These are phyloP conservation scores for Fregetta grallaria DNA, from an alignment of 2,113 vertebrate species.

Conservation along the genomic window DNA sequence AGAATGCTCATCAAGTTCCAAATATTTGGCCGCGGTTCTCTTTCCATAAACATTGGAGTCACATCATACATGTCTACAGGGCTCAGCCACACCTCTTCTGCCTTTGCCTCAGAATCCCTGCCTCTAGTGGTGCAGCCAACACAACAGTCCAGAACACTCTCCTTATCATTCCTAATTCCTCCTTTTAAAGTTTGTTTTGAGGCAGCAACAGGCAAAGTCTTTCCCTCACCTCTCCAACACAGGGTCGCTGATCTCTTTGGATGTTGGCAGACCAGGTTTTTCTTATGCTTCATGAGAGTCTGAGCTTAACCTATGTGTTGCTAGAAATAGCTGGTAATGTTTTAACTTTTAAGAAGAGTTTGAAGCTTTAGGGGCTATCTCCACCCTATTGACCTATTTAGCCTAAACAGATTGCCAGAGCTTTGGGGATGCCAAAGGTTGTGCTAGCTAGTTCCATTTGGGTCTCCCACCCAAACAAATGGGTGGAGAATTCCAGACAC, in stretches of 20 bases:
- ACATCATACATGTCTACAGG: slow-evolving; percentile 26
- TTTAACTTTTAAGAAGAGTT: slow-evolving; percentile 42
- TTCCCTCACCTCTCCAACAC: background rate
- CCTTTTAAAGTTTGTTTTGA: background rate
- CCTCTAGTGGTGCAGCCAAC: background rate
- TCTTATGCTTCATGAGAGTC: background rate
- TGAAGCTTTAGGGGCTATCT: slow-evolving; percentile 12
- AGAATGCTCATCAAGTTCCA: slow-evolving; percentile 41
- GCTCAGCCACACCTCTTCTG: slow-evolving; percentile 33
- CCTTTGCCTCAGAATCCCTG: background rate
- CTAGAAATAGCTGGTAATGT: background rate
- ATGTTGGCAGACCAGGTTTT: background rate
- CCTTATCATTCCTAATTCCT: background rate
- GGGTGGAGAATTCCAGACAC: slow-evolving; percentile 16
- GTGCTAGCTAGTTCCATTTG: slow-evolving; percentile 7
- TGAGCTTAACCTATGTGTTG: background rate
- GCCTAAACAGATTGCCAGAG: slow-evolving; percentile 35
- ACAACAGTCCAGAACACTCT: background rate
- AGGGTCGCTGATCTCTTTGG: background rate
- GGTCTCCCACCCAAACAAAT: slow-evolving; percentile 39
- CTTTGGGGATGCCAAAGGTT: background rate
- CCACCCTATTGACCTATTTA: slow-evolving; percentile 35
- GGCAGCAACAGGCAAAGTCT: background rate
- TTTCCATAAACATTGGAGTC: slow-evolving; percentile 57
- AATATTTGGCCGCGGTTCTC: background rate